These are phyloP conservation scores for Arizona elegans DNA, from an alignment of 2,113 vertebrate species.

Conservation along the genomic window DNA sequence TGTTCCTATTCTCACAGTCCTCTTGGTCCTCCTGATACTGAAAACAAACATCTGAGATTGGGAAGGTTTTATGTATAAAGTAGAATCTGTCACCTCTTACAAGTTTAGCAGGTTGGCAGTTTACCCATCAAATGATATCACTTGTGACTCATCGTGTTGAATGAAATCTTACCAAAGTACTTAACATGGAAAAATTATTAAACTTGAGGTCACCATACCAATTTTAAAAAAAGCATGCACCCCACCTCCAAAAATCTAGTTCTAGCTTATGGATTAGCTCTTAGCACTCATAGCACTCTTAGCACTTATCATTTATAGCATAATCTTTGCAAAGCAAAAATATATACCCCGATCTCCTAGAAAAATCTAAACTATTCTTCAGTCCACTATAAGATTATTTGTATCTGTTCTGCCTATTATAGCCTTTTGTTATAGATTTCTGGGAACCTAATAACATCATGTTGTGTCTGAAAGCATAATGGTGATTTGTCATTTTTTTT, in stretches of 20 bases:
- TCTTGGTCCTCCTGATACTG: neutral
- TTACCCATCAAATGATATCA: neutral
- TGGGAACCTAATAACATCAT: neutral
- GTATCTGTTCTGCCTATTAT: neutral
- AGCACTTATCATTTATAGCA: neutral
- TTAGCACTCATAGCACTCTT: neutral
- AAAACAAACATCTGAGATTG: neutral
- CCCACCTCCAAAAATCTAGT: too few species aligned
- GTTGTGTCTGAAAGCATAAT: neutral
- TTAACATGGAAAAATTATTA: neutral
- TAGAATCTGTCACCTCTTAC: neutral
- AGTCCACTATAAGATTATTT: neutral
- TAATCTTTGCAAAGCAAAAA: neutral
- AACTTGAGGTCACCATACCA: neutral
- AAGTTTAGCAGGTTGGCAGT: neutral
- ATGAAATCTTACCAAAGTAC: neutral
- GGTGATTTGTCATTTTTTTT: neutral
- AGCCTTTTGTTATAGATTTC: neutral
- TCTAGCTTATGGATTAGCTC: neutral
- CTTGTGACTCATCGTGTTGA: neutral
- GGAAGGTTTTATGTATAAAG: neutral
- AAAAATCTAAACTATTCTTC: neutral
- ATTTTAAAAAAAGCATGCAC: too few species aligned
- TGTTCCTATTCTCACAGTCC: neutral
- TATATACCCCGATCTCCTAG: too few species aligned